Conservation (phyloP, 1,140 invertebrate species). For the Hirudo medicinalis region DNA sequence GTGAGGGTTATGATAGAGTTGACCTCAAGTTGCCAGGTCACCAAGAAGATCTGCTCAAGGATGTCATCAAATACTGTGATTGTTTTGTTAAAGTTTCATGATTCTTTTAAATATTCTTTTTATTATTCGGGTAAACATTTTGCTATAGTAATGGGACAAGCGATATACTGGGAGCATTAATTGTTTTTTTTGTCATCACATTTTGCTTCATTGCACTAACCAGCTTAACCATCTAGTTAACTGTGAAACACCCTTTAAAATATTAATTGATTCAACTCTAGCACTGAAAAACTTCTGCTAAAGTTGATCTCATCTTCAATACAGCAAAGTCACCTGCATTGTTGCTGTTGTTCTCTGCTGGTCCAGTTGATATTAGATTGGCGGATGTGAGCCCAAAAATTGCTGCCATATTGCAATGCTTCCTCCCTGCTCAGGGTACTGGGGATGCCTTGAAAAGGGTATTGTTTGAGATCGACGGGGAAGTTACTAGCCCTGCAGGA, state of each 20-base stretch:
- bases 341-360: slow-evolving; percentile 34
- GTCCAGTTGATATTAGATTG: slow-evolving; percentile 34
- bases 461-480: slow-evolving; percentile 25
- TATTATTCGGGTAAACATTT: too few species aligned
- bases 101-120: neutral
- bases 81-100: neutral
- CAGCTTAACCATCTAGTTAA: too few species aligned
- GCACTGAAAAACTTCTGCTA: too few species aligned
- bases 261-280: too few species aligned
- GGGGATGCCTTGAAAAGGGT: slow-evolving; percentile 31
- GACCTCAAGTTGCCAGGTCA: slow-evolving; percentile 21
- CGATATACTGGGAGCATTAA: too few species aligned
- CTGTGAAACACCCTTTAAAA: too few species aligned
- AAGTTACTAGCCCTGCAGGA: slow-evolving; percentile 29
- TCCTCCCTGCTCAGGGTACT: slow-evolving; percentile 34
- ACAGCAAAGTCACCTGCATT: slow-evolving; percentile 24
- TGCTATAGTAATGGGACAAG: too few species aligned
- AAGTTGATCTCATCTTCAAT: too few species aligned
- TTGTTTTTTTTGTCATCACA: too few species aligned
- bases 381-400: slow-evolving; percentile 26
- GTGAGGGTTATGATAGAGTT: slow-evolving; percentile 22
- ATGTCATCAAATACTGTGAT: slow-evolving; percentile 20
- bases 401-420: slow-evolving; percentile 33
- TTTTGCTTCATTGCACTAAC: too few species aligned
- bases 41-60: slow-evolving; percentile 21